Conservation (phyloP, 2,888 invertebrate genomes). For the Lasius platythorax region DNA sequence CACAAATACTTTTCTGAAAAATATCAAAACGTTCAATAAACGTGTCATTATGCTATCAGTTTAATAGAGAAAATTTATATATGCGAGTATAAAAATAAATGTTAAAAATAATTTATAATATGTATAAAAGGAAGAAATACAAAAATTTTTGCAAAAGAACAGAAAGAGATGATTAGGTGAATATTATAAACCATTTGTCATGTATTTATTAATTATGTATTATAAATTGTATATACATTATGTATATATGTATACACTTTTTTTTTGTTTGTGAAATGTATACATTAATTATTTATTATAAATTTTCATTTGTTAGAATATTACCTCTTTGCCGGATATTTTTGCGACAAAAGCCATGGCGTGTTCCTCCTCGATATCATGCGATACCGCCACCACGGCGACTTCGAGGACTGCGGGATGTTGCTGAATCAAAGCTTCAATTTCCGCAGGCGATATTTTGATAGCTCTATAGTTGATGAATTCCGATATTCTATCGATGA, state of each 20-base stretch:
- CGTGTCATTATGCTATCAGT: not conserved
- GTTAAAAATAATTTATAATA: not conserved
- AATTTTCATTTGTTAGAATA: not conserved
- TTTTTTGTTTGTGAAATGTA: too few relatives aligned
- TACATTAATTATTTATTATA: not conserved
- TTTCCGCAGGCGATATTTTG: constrained; percentile 77
- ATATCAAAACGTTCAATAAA: not conserved
- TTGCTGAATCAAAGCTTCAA: constrained; percentile 74
- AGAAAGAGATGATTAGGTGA: not conserved
- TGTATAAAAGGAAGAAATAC: not conserved
- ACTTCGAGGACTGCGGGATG: constrained; percentile 75
- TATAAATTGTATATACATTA: too few relatives aligned
- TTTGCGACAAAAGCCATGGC: constrained; percentile 77
- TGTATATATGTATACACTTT: too few relatives aligned
- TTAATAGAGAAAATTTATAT: not conserved
- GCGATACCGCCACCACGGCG: constrained; percentile 74
- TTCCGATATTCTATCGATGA: constrained; percentile 79
- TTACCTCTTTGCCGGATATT: constrained; percentile 58
- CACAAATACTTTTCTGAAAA: not conserved
- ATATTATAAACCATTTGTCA: not conserved
- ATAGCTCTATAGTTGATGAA: constrained; percentile 77
- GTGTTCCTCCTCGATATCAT: constrained; percentile 72
- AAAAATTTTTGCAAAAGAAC: not conserved
- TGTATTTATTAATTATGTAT: not conserved
- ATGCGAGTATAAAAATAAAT: not conserved